Conservation (phyloP, 1,140 invertebrate species). For the Adelges cooleyi region DNA sequence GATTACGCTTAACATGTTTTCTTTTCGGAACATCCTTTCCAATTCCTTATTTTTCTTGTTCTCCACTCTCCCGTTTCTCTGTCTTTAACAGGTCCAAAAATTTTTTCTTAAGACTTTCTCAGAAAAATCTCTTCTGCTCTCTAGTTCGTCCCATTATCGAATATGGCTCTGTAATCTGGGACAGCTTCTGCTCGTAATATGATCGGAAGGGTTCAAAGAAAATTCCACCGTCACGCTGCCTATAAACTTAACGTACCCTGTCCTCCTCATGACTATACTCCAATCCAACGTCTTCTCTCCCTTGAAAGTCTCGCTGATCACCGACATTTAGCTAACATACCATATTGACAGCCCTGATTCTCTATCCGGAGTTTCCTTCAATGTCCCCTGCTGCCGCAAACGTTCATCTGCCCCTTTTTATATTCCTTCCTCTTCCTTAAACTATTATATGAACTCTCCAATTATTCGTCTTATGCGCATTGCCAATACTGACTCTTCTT, state of each 20-base stretch:
- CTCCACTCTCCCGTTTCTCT: too few species aligned
- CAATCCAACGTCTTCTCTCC: neutral
- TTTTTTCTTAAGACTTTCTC: too few species aligned
- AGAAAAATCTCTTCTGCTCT: too few species aligned
- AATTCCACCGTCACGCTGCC: neutral
- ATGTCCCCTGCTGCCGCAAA: neutral
- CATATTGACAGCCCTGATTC: neutral
- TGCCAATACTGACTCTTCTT: too few species aligned
- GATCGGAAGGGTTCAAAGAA: neutral
- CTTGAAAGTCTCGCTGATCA: neutral
- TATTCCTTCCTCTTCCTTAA: neutral
- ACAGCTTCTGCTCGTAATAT: neutral
- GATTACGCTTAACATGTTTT: too few species aligned
- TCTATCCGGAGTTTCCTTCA: too few species aligned
- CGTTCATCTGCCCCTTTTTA: neutral
- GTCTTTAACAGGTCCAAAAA: too few species aligned
- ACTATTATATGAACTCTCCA: too few species aligned
- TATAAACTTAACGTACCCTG: neutral
- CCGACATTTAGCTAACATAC: neutral
- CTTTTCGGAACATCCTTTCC: too few species aligned
- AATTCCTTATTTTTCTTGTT: too few species aligned
- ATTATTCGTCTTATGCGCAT: too few species aligned
- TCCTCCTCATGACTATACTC: neutral
- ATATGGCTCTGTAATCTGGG: neutral
- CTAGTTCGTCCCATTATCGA: neutral